These are phyloP conservation scores for Odontocerum albicorne DNA, from an alignment of 2,888 invertebrate species.

Conservation along the genomic window DNA sequence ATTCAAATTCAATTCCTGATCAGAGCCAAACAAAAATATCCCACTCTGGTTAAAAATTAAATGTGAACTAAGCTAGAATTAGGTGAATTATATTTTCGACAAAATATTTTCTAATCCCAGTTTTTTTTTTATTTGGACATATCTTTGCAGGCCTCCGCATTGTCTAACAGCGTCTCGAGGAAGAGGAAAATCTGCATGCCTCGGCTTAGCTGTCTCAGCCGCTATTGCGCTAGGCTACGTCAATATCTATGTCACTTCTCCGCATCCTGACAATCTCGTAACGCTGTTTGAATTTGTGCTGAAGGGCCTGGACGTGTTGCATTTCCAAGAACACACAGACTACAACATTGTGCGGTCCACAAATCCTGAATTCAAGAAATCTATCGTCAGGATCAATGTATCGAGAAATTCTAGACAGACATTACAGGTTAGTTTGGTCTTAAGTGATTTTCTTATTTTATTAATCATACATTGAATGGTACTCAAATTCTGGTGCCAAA, in stretches of 20 bases:
- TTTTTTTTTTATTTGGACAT: too few species aligned
- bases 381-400: slow-evolving; percentile 90
- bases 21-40: too few species aligned
- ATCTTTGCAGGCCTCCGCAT: slow-evolving; percentile 79
- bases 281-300: slow-evolving; percentile 97
- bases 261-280: slow-evolving; percentile 96
- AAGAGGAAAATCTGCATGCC: slow-evolving; percentile 96
- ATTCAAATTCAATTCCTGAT: too few species aligned
- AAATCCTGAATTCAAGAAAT: slow-evolving; percentile 95
- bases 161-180: slow-evolving; percentile 96
- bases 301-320: slow-evolving; percentile 91
- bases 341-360: slow-evolving; percentile 94
- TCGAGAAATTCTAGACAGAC: slow-evolving; percentile 90
- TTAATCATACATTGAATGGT: too few species aligned
- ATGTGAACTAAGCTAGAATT: too few species aligned
- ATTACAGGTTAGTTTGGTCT: slow-evolving; percentile 83
- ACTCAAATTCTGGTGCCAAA: too few species aligned
- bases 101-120: too few species aligned
- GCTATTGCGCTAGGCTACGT: slow-evolving; percentile 74
- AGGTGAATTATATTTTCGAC: too few species aligned
- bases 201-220: slow-evolving; percentile 89
- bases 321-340: slow-evolving; percentile 95
- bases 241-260: slow-evolving; percentile 96
- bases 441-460: too few species aligned
- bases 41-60: too few species aligned